Evolutionary conservation across 2,888 invertebrate genomes (phyloP), one percentile per base, ranked within the genome.

Genomic region (Nomada lathburiana): DNA sequence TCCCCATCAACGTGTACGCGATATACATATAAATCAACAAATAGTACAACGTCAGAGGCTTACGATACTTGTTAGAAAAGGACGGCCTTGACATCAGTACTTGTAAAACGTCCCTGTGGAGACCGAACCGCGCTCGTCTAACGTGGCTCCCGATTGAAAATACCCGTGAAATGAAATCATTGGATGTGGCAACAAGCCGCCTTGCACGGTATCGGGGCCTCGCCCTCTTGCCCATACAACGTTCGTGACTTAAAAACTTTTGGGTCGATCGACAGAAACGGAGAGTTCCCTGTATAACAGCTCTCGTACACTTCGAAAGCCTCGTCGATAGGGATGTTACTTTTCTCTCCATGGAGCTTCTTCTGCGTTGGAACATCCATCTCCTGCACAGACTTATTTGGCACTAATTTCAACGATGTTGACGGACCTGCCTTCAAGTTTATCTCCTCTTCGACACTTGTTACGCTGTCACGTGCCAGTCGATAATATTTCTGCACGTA

Each of bases 231-330:
- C 2, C 86, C 86, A 65, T 82, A 87, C 3, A 90, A 76, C 20
- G 82, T 64, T 57, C 78, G 63, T 80, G 79, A 55, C 50, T 78
- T 88, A 26, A 88, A 87, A 68, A 88, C 70, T 47, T 89, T 88
- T 4, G 89, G 44, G 53, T 89, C 83, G 13, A 88, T 70, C 7
- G 87, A 36, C 20, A 84, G 53, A 53, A 88, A 86, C 52, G 84
- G 83, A 11, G 84, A 52, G 47, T 87, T 89, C 9, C 86, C 89
- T 71, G 83, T 83, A 86, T 93, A 92, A 75, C 86, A 93, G 72
- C 92, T 94, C 80, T 94, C 94, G 75, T 93, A 93, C 55, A 89
- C 92, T 70, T 94, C 94, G 44, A 93, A 91, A 36, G 93, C 94
- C 68, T 94, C 93, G 29, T 94, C 93, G 47, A 94, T 84, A 7